A percentile compares a stretch with the other conserved stretches of the same genome.
phyloP scores from a whole-genome alignment of 1,140 invertebrate species.

The Ladona fulva region DNA sequence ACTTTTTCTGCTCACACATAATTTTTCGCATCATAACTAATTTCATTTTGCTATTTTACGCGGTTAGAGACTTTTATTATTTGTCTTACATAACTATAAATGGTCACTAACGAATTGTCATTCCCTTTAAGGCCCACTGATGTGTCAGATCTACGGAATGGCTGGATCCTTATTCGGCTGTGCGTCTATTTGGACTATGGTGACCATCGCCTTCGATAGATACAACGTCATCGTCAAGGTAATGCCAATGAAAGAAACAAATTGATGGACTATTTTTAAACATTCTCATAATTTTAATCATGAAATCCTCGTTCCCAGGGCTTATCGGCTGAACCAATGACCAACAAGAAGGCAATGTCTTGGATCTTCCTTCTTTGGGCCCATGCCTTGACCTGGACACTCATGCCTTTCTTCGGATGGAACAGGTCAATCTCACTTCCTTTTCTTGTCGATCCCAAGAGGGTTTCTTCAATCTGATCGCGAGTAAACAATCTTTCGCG shows the following conservation, averaged over 20 bases:
- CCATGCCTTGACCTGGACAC: slow-evolving; percentile 54
- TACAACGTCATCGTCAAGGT: slow-evolving; percentile 76
- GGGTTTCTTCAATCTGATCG: too few relatives aligned
- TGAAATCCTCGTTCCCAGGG: slow-evolving; percentile 32
- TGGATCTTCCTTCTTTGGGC: slow-evolving; percentile 62
- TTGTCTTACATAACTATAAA: too few relatives aligned
- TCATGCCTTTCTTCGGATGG: slow-evolving; percentile 70
- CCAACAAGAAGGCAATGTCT: slow-evolving; percentile 53
- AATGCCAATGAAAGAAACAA: not conserved
- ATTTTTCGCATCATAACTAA: too few relatives aligned
- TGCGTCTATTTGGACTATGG: slow-evolving; percentile 77
- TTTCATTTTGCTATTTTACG: too few relatives aligned
- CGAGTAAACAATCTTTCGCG: too few relatives aligned
- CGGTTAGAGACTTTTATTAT: too few relatives aligned
- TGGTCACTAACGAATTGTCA: too few relatives aligned
- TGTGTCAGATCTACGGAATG: slow-evolving; percentile 73
- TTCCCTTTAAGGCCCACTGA: slow-evolving; percentile 48
- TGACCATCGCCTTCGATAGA: slow-evolving; percentile 68
- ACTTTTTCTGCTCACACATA: too few relatives aligned
- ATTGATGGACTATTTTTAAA: too few relatives aligned
- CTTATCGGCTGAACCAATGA: slow-evolving; percentile 59
- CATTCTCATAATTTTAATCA: not conserved
- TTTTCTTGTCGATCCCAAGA: too few relatives aligned
- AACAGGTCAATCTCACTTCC: slow-evolving; percentile 45
- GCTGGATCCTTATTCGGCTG: slow-evolving; percentile 70